Conservation (phyloP, 1,140 invertebrate genomes). For the Euura saliciscinereae region DNA sequence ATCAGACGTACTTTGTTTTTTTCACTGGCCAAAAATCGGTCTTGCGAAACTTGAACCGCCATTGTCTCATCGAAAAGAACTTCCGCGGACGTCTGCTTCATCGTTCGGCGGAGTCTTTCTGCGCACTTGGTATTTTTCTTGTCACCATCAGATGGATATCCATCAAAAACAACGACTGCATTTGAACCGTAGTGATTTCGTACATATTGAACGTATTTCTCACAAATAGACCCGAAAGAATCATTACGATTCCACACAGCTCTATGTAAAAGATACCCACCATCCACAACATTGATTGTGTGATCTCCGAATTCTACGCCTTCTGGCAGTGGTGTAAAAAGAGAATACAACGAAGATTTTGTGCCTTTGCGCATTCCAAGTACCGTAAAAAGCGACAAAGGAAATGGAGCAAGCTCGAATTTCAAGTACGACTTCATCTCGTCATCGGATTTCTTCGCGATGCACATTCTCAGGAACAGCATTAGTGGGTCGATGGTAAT, state of each 20-base stretch:
- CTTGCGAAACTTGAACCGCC: conserved; percentile 12
- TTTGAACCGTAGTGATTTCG: conserved; percentile 17
- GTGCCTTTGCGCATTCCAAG: conserved; percentile 26
- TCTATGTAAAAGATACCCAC: conserved; percentile 41
- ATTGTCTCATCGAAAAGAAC: conserved; percentile 19
- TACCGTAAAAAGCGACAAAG: conserved; percentile 37
- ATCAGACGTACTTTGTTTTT: conserved; percentile 19
- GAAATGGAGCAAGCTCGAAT: conserved; percentile 43
- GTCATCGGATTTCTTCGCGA: conserved; percentile 28
- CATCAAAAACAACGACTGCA: conserved; percentile 26
- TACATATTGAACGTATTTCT: conserved; percentile 46
- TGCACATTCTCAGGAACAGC: conserved; percentile 49
- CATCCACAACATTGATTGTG: conserved; percentile 30
- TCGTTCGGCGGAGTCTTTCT: conserved; percentile 20
- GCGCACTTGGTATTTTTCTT: conserved; percentile 19
- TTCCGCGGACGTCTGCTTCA: conserved; percentile 8
- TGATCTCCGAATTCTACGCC: not conserved
- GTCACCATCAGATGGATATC: conserved; percentile 23
- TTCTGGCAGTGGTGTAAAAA: conserved; percentile 25
- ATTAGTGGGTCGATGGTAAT: conserved; percentile 46
- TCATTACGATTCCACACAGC: conserved; percentile 41
- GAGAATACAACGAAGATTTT: conserved; percentile 41
- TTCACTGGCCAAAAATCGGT: conserved; percentile 23
- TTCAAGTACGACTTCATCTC: conserved; percentile 41
- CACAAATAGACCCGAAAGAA: conserved; percentile 40